Conservation (phyloP, 2,113 vertebrate species). For the Apaloderma vittatum region DNA sequence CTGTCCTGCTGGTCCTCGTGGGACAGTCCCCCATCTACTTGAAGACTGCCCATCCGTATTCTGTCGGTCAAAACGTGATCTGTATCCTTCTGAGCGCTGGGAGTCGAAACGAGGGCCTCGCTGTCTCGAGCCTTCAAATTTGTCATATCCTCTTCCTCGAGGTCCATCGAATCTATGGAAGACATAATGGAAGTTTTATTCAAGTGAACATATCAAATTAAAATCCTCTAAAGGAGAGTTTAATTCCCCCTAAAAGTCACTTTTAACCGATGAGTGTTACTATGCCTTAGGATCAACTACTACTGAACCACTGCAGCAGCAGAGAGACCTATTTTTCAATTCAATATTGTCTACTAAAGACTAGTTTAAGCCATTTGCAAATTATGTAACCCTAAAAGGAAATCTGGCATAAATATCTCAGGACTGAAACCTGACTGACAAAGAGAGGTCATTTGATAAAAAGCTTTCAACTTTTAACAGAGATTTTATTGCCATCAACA, state of each 20-base stretch:
- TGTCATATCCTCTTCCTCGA: constrained; percentile 78
- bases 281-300: background rate
- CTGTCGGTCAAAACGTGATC: constrained; percentile 81
- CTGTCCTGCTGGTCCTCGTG: constrained; percentile 82
- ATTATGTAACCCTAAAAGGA: background rate
- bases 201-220: background rate
- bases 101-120: constrained; percentile 83
- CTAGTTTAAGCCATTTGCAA: background rate
- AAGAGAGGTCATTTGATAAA: background rate
- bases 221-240: background rate
- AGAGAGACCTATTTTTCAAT: background rate
- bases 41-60: constrained; percentile 77
- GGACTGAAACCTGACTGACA: background rate
- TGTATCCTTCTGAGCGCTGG: constrained; percentile 80
- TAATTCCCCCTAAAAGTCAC: background rate
- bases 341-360: background rate
- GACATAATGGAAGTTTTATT: constrained; percentile 61
- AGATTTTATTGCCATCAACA: background rate
- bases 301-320: background rate
- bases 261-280: background rate
- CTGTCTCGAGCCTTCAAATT: constrained; percentile 83
- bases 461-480: background rate
- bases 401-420: background rate
- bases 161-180: constrained; percentile 88
- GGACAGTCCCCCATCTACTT: constrained; percentile 79